Conservation (phyloP, 2,888 invertebrate species). For the Metacarcinus magister region DNA sequence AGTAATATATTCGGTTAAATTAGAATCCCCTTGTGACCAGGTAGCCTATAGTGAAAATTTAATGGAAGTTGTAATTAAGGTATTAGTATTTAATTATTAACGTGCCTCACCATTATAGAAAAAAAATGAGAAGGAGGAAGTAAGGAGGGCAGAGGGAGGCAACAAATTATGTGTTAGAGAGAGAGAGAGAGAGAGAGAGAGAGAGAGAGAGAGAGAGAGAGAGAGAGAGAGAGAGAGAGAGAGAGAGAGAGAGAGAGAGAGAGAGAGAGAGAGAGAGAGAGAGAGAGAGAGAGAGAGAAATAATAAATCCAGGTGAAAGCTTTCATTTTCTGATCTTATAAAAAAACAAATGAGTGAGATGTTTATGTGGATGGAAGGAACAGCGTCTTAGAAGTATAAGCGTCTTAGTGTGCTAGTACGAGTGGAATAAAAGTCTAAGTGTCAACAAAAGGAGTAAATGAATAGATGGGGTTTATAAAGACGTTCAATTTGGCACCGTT, state of each 20-base stretch:
- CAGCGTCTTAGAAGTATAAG: no score
- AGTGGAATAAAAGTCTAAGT: no score
- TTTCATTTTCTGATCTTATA: no score
- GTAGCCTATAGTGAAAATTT: constrained; percentile 11
- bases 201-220: constrained; percentile 26
- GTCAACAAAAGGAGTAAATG: no score
- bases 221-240: constrained; percentile 26
- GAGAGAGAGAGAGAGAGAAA: constrained; percentile 39
- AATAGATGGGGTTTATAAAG: neutral
- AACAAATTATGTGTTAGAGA: neutral
- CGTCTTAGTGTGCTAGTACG: no score
- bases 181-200: constrained; percentile 26
- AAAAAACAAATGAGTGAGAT: no score
- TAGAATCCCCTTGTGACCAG: neutral
- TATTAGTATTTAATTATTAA: constrained; percentile 26
- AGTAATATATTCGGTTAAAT: neutral
- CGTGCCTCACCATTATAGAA: neutral
- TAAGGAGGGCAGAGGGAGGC: neutral
- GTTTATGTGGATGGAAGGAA: no score
- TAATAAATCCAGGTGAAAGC: neutral
- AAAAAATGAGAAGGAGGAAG: neutral
- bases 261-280: constrained; percentile 6
- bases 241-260: constrained; percentile 22
- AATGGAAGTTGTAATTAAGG: constrained; percentile 12
- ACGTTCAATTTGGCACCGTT: neutral